Evolutionary conservation across 64 coral and sea anemone genomes (phyloP).

Genomic region (Hydrozoanthus tunicans): DNA sequence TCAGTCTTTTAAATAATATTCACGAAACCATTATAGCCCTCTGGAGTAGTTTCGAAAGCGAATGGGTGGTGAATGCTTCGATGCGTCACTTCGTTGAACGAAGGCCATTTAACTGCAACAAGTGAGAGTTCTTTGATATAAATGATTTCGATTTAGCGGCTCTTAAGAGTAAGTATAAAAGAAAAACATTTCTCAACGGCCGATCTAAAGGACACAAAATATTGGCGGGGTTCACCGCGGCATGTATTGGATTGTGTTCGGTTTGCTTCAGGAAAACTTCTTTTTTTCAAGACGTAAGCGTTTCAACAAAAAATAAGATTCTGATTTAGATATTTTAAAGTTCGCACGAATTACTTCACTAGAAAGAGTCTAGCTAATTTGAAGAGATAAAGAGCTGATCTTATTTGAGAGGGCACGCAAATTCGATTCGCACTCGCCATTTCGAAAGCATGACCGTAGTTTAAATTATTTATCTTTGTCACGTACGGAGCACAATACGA

Average conservation of each 20-base stretch:
- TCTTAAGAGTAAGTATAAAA: not conserved
- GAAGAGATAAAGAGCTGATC: slow-evolving; percentile 27
- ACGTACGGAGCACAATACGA: slow-evolving; percentile 24
- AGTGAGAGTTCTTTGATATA: not conserved
- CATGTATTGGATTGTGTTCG: not conserved
- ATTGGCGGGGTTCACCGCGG: not conserved
- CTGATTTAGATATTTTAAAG: too few relatives aligned
- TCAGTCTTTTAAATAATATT: not conserved
- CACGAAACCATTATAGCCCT: not conserved
- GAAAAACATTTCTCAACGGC: slow-evolving; percentile 5
- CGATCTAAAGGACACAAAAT: not conserved
- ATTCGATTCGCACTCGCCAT: not conserved
- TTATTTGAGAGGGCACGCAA: not conserved
- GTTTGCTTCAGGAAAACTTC: not conserved
- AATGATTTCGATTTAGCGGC: slow-evolving; percentile 41
- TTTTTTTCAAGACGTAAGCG: not conserved
- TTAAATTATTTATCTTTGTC: slow-evolving; percentile 56
- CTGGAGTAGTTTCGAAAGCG: not conserved
- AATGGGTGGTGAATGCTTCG: not conserved
- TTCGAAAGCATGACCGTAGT: slow-evolving; percentile 13
- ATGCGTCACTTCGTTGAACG: not conserved
- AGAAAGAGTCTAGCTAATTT: not conserved
- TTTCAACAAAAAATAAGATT: not conserved
- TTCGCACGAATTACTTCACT: too few relatives aligned
- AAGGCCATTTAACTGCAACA: slow-evolving; percentile 25